These are phyloP conservation scores for Sylvicapra grimmia DNA, from an alignment of 2,113 vertebrate species.

Conservation along the genomic window DNA sequence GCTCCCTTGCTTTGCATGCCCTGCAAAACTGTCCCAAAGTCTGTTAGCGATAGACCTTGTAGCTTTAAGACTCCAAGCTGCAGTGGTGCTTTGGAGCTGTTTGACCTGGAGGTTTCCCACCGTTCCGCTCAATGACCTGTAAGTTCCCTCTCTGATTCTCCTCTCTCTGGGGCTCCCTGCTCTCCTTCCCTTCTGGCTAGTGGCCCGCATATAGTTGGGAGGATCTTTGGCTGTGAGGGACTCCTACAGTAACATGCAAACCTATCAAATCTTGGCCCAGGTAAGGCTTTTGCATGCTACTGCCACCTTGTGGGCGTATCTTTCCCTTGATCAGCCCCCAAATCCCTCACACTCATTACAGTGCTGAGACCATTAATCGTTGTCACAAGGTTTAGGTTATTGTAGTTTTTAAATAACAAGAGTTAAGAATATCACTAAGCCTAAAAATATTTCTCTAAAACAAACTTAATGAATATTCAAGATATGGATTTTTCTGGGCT, in stretches of 20 bases:
- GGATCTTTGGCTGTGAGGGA: accelerated
- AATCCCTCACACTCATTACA: neutral
- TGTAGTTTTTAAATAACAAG: conserved; percentile 21
- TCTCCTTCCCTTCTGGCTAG: neutral
- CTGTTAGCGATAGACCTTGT: neutral
- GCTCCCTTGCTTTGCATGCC: neutral
- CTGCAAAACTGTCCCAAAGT: neutral
- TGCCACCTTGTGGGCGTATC: neutral
- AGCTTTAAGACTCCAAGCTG: neutral
- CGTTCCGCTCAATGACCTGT: accelerated
- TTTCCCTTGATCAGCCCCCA: neutral
- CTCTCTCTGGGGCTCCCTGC: neutral
- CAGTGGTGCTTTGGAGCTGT: neutral
- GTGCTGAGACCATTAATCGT: neutral
- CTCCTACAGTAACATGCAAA: accelerated
- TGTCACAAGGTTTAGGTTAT: neutral
- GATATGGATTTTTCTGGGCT: conserved; percentile 47
- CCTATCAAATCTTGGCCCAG: neutral
- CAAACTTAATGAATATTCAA: conserved; percentile 60
- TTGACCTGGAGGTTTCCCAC: neutral
- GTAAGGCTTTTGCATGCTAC: neutral
- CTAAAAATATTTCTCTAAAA: conserved; percentile 52
- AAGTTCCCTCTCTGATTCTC: neutral
- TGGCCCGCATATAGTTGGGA: neutral
- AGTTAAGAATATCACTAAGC: conserved; percentile 28